Evolutionary conservation across 2,888 invertebrate genomes (phyloP).

Genomic region (Eilema depressum): DNA sequence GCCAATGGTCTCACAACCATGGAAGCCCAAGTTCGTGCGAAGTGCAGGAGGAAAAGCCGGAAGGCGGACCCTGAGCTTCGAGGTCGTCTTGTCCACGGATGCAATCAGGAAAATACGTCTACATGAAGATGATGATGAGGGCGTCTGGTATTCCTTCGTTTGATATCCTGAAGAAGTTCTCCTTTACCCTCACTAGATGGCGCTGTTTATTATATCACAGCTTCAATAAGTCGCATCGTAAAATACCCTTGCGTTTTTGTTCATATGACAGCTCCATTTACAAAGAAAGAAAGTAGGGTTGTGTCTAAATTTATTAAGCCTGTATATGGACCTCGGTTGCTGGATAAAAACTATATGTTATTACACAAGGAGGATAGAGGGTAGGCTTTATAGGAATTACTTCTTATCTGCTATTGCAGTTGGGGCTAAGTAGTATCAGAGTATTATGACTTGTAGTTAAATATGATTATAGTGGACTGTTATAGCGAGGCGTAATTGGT

Average conservation of each 20-base stretch:
- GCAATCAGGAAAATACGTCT: too few species aligned
- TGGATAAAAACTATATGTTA: not conserved
- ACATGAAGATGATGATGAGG: too few species aligned
- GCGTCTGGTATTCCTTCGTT: too few species aligned
- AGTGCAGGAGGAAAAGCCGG: too few species aligned
- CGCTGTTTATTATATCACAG: too few species aligned
- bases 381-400: conserved; percentile 1
- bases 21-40: too few species aligned
- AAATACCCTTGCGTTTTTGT: not conserved
- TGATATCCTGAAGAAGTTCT: too few species aligned
- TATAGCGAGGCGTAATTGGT: not conserved
- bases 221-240: too few species aligned
- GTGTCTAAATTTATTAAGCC: not conserved
- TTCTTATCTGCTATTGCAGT: not conserved
- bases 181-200: too few species aligned
- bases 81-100: too few species aligned
- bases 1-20: too few species aligned
- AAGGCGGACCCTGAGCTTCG: too few species aligned
- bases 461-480: not conserved
- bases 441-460: not conserved
- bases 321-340: not conserved
- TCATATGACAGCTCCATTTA: not conserved
- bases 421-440: not conserved
- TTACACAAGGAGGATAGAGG: not conserved
- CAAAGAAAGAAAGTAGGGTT: conserved; percentile 4